phyloP scores from a whole-genome alignment of 2,888 invertebrate species.

The Agrotis clavis region DNA sequence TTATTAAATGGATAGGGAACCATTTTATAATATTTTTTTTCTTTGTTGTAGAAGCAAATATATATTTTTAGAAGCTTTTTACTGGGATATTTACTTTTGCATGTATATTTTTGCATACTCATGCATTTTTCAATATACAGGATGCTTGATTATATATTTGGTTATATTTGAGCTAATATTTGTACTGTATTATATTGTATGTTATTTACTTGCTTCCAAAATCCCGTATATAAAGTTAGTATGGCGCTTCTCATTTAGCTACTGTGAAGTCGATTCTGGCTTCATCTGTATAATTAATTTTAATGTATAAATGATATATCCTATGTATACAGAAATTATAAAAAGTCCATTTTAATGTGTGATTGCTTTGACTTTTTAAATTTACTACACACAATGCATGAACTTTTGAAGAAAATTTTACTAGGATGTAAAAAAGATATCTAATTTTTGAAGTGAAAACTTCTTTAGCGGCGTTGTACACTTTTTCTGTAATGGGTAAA shows the following conservation, averaged over 20 bases:
- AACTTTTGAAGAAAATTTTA: too few relatives aligned
- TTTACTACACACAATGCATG: too few relatives aligned
- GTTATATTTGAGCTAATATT: slow-evolving; percentile 18
- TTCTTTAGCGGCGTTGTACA: too few relatives aligned
- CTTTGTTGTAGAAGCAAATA: slow-evolving; percentile 13
- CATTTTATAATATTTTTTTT: not conserved
- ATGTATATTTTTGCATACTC: slow-evolving; percentile 31
- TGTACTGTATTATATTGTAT: slow-evolving; percentile 17
- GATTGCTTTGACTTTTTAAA: too few relatives aligned
- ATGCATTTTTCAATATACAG: slow-evolving; percentile 22
- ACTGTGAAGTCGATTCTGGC: slow-evolving; percentile 1
- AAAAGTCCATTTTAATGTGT: too few relatives aligned
- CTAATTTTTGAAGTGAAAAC: too few relatives aligned
- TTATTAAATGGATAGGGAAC: too few relatives aligned
- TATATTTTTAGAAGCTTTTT: slow-evolving; percentile 19
- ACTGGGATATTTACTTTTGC: slow-evolving; percentile 6
- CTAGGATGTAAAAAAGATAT: too few relatives aligned
- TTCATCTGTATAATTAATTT: slow-evolving; percentile 38
- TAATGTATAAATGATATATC: not conserved
- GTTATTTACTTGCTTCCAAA: slow-evolving; percentile 34
- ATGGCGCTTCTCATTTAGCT: slow-evolving; percentile 24
- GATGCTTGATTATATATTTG: slow-evolving; percentile 23
- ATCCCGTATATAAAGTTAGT: slow-evolving; percentile 26
- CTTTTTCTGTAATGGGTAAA: too few relatives aligned
- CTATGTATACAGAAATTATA: too few relatives aligned